phyloP scores from a whole-genome alignment of 2,888 invertebrate species.

The Drosophila austrosaltans region DNA sequence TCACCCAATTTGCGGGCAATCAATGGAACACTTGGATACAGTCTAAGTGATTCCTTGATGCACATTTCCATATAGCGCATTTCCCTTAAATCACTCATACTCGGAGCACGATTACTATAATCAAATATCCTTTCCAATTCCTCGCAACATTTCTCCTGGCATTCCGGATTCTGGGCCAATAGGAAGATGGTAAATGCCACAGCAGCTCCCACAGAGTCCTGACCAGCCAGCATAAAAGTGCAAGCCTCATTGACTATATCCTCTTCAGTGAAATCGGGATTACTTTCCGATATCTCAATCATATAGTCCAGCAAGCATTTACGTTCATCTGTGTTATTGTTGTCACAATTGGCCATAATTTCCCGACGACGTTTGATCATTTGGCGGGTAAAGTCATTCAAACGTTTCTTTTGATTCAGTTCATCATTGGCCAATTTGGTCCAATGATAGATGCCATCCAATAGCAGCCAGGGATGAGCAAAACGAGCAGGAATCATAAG shows the following conservation, averaged over 20 bases:
- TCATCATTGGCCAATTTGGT: constrained; percentile 85
- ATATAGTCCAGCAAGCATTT: constrained; percentile 85
- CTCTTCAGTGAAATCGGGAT: constrained; percentile 85
- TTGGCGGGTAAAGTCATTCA: constrained; percentile 84
- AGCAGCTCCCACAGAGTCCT: constrained; percentile 86
- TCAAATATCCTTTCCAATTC: constrained; percentile 84
- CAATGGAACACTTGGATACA: constrained; percentile 83
- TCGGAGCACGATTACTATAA: constrained; percentile 83
- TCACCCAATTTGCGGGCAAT: constrained; percentile 82
- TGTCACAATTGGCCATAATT: constrained; percentile 56
- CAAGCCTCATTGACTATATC: constrained; percentile 86
- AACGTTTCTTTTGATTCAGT: constrained; percentile 84
- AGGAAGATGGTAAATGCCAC: constrained; percentile 85
- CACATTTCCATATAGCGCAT: constrained; percentile 89
- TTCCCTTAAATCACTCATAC: constrained; percentile 85
- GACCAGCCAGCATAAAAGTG: constrained; percentile 87
- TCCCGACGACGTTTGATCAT: constrained; percentile 82
- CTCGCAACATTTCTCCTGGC: constrained; percentile 84
- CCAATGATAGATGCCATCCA: constrained; percentile 85
- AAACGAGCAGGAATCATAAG: constrained; percentile 84
- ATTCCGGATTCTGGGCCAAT: constrained; percentile 85
- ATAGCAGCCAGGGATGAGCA: constrained; percentile 85
- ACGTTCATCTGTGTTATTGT: constrained; percentile 67
- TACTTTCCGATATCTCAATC: constrained; percentile 84
- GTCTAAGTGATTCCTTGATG: constrained; percentile 87